phyloP scores from a whole-genome alignment of 1,140 invertebrate species.

The Frieseomelitta varia region DNA sequence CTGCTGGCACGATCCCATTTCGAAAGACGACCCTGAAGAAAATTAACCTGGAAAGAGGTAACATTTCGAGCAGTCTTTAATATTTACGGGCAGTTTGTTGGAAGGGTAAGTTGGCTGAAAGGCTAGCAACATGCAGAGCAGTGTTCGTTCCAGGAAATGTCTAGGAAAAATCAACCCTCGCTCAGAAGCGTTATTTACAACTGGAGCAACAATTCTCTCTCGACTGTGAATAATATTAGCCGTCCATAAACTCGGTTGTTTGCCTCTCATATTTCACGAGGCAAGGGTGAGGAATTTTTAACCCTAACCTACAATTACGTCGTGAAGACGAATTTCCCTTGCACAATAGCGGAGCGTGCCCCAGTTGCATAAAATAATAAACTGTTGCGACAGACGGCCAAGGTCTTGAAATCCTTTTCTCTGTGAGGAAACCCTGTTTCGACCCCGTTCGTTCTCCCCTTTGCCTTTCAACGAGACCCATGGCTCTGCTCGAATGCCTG shows the following conservation, averaged over 20 bases:
- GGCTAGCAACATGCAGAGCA: neutral
- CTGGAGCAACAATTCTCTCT: conserved; percentile 68
- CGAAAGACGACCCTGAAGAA: conserved; percentile 31
- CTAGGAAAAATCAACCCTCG: conserved; percentile 59
- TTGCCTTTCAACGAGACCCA: neutral
- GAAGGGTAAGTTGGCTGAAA: neutral
- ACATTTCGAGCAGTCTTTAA: conserved; percentile 17
- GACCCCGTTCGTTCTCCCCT: neutral
- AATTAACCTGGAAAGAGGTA: conserved; percentile 50
- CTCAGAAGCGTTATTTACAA: conserved; percentile 75
- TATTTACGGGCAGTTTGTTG: conserved; percentile 7
- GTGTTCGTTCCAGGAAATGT: neutral
- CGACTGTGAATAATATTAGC: neutral
- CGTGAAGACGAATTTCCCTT: conserved; percentile 71
- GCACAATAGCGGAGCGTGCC: conserved; percentile 71
- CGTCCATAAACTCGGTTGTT: conserved; percentile 18
- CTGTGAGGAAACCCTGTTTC: conserved; percentile 46
- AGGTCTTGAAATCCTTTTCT: conserved; percentile 72
- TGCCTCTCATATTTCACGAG: conserved; percentile 66
- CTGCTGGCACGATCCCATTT: conserved; percentile 31
- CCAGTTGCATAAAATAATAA: conserved; percentile 79
- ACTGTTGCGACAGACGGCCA: conserved; percentile 50
- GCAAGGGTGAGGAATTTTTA: conserved; percentile 73
- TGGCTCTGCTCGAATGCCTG: conserved; percentile 1
- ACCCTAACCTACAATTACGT: conserved; percentile 79